Percentiles rank a stretch among this genome's conserved stretches.
Conservation (phyloP, 2,113 vertebrate species). For the Sprattus sprattus region DNA sequence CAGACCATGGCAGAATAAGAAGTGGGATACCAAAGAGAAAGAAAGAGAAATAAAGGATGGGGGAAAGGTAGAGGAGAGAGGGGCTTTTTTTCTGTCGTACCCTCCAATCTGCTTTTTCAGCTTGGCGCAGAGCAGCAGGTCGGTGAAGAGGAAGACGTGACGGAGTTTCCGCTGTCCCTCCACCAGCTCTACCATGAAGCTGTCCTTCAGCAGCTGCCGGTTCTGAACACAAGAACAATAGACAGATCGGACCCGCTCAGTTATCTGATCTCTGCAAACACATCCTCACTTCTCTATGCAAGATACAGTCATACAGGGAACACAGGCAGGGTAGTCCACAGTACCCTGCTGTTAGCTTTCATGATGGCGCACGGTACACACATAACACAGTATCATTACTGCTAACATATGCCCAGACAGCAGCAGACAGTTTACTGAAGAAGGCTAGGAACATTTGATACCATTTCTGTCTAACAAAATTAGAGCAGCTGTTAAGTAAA, state of each 20-base stretch:
- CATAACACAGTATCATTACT: background rate
- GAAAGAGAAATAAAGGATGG: background rate
- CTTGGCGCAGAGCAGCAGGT: slow-evolving; percentile 95
- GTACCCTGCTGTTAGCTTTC: background rate
- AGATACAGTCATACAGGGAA: background rate
- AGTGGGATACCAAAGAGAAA: background rate
- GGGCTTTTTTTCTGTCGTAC: slow-evolving; percentile 65
- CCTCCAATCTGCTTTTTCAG: slow-evolving; percentile 97
- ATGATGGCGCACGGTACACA: background rate
- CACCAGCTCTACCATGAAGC: slow-evolving; percentile 97
- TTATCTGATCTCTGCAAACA: background rate
- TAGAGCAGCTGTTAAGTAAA: too few relatives aligned
- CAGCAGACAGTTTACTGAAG: too few relatives aligned
- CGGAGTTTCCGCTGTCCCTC: slow-evolving; percentile 94
- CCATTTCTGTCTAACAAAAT: too few relatives aligned
- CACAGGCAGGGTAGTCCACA: background rate
- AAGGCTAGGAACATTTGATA: too few relatives aligned
- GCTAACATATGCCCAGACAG: too few relatives aligned
- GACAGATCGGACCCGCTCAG: background rate
- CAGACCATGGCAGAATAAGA: background rate
- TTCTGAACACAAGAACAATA: slow-evolving; percentile 67
- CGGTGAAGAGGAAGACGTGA: slow-evolving; percentile 94
- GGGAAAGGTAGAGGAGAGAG: background rate
- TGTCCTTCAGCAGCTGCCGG: slow-evolving; percentile 94
- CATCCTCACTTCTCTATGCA: background rate